phyloP scores from a whole-genome alignment of 1,140 invertebrate species.

The Paracyclopina nana region DNA sequence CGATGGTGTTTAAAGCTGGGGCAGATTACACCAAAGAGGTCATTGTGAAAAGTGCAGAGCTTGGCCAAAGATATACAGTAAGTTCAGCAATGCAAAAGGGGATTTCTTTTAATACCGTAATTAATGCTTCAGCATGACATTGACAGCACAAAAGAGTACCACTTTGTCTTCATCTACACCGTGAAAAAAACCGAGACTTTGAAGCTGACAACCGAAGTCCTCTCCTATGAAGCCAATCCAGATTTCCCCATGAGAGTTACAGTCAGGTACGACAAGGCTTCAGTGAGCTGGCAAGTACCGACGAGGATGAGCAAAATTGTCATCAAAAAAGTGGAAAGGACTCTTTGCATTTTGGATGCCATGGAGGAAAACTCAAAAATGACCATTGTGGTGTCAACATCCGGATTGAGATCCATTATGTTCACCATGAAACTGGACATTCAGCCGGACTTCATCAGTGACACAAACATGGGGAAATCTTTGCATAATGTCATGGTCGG shows the following conservation, averaged over 20 bases:
- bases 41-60: too few species aligned
- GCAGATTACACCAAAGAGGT: too few species aligned
- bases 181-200: too few species aligned
- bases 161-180: too few species aligned
- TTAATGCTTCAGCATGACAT: too few species aligned
- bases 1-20: too few species aligned
- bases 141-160: too few species aligned
- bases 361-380: neutral
- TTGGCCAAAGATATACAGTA: too few species aligned
- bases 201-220: too few species aligned
- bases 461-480: neutral
- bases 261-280: neutral
- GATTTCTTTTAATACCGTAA: too few species aligned
- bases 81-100: too few species aligned
- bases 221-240: too few species aligned
- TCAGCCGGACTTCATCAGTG: neutral
- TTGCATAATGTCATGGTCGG: neutral
- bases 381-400: neutral
- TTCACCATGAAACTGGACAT: neutral
- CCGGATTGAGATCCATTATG: neutral
- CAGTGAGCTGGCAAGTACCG: neutral
- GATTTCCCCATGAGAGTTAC: neutral
- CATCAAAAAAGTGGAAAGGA: neutral
- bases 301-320: neutral
- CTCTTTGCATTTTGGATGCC: neutral